Evolutionary conservation across 2,113 vertebrate species (phyloP).

Genomic region (Tetraodon nigroviridis): DNA sequence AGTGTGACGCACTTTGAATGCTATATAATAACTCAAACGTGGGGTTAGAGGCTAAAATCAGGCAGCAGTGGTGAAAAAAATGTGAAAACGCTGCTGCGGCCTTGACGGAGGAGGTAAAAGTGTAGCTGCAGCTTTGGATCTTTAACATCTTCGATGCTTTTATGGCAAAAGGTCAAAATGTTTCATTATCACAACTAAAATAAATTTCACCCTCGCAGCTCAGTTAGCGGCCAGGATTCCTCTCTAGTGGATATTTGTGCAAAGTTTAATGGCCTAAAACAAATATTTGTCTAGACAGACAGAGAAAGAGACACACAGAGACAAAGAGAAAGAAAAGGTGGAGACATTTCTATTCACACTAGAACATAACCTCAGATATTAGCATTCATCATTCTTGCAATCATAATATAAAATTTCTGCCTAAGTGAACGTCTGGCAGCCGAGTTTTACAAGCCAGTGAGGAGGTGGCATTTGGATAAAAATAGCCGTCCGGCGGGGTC

Average conservation of each 20-base stretch:
- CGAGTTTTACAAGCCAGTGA: constrained; percentile 49
- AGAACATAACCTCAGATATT: constrained; percentile 31
- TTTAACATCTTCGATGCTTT: neutral
- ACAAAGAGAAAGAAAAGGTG: neutral
- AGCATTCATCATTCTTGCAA: constrained; percentile 45
- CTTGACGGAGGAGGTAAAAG: neutral
- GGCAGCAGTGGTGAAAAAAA: neutral
- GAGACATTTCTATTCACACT: constrained; percentile 18
- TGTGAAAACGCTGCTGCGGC: too few species aligned
- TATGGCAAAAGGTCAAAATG: neutral
- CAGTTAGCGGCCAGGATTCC: neutral
- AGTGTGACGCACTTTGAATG: constrained; percentile 36
- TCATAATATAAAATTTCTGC: constrained; percentile 40
- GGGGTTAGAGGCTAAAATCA: neutral
- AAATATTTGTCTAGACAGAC: neutral
- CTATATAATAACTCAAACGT: constrained; percentile 25
- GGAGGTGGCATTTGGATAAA: constrained; percentile 58
- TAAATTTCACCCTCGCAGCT: neutral
- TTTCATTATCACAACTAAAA: neutral
- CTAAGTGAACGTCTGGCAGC: constrained; percentile 48
- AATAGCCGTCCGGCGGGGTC: constrained; percentile 61
- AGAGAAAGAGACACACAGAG: neutral
- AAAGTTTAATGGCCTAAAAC: neutral
- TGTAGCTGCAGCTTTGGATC: neutral
- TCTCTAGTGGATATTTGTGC: neutral